A percentile compares a stretch with the other conserved stretches of the same genome.
Conservation (phyloP, 2,113 vertebrate species). For the Brachypteracias leptosomus region DNA sequence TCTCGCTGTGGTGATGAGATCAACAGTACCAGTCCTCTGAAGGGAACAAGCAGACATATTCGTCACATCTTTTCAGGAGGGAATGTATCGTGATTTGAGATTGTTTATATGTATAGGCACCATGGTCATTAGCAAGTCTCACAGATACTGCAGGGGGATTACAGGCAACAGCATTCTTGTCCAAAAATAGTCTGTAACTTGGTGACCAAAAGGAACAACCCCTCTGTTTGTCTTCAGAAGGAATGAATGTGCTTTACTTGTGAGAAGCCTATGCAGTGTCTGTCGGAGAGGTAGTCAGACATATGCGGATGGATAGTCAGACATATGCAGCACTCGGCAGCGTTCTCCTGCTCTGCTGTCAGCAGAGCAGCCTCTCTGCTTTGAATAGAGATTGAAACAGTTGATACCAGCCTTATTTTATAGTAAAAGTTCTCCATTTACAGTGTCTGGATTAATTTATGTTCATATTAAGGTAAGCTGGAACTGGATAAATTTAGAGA, state of each 20-base stretch:
- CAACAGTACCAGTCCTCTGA: slow-evolving; percentile 57
- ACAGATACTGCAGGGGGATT: background rate
- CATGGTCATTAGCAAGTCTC: background rate
- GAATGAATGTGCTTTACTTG: background rate
- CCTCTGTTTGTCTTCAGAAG: background rate
- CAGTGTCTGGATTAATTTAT: background rate
- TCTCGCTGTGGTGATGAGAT: background rate
- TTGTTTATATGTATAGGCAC: background rate
- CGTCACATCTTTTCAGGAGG: slow-evolving; percentile 32
- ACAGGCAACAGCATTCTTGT: background rate
- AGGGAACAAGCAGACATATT: slow-evolving; percentile 6
- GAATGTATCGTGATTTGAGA: background rate
- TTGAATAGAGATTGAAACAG: background rate
- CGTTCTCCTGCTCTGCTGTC: background rate
- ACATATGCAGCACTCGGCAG: background rate
- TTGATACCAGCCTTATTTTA: background rate
- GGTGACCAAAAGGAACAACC: background rate
- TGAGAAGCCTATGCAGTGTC: background rate
- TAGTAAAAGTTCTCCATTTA: background rate
- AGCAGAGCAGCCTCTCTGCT: background rate
- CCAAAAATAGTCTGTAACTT: slow-evolving; percentile 4
- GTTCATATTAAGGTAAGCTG: background rate
- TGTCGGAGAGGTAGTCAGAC: background rate
- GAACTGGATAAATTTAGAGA: background rate
- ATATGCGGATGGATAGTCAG: background rate